These are phyloP conservation scores for Sarcophaga variegata DNA, from an alignment of 2,888 invertebrate species.

Conservation along the genomic window DNA sequence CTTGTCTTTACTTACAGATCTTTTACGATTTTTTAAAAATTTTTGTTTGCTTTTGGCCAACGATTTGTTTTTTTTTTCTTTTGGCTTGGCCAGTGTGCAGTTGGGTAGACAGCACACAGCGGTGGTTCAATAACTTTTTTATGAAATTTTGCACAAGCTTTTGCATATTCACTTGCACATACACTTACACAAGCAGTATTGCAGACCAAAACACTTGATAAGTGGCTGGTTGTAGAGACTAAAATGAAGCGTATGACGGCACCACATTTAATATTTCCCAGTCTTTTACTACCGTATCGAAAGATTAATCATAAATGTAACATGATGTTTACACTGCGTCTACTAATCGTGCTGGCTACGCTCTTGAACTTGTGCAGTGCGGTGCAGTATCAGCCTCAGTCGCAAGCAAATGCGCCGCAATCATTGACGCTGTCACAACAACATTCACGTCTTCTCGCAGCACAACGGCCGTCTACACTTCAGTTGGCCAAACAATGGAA, in stretches of 20 bases:
- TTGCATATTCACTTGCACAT: slow-evolving; percentile 20
- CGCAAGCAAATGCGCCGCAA: slow-evolving; percentile 57
- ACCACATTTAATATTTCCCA: slow-evolving; percentile 10
- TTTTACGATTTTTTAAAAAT: not conserved
- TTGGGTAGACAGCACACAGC: not conserved
- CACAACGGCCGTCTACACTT: slow-evolving; percentile 74
- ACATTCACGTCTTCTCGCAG: slow-evolving; percentile 47
- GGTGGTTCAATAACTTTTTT: slow-evolving; percentile 64
- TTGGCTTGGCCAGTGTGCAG: not conserved
- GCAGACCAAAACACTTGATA: slow-evolving; percentile 7
- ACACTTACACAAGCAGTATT: not conserved
- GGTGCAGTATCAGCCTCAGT: slow-evolving; percentile 46
- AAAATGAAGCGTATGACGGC: slow-evolving; percentile 26
- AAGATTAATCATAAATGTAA: slow-evolving; percentile 54
- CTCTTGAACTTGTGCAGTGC: slow-evolving; percentile 65
- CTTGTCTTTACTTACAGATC: slow-evolving; percentile 30
- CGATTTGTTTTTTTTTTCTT: not conserved
- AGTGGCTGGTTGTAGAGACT: slow-evolving; percentile 6
- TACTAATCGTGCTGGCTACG: slow-evolving; percentile 44
- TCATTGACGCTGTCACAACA: slow-evolving; percentile 12
- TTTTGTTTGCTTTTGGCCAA: not conserved
- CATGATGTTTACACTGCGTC: slow-evolving; percentile 56
- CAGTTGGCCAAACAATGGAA: slow-evolving; percentile 88
- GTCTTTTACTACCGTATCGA: slow-evolving; percentile 35
- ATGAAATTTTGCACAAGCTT: slow-evolving; percentile 42